Evolutionary conservation across 2,888 invertebrate species (phyloP), one percentile per base, ranked within the genome.

Genomic region (Lycaena phlaeas): DNA sequence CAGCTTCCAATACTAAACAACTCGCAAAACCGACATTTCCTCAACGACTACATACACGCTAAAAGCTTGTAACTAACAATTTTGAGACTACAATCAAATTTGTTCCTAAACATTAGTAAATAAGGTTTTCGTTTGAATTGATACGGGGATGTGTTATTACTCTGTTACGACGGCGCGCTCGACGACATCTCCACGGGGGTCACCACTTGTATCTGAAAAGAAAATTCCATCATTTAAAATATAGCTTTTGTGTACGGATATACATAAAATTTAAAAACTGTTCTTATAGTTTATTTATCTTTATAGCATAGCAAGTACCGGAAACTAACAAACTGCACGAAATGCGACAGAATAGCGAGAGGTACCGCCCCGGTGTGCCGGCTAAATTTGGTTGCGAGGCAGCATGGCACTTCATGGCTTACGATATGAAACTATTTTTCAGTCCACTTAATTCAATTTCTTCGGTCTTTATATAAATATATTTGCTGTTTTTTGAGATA

Each of bases 51-150:
- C 39, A 57, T 57, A 67, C 53, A 48, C 48, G 49, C 43, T 38
- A 79, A 81, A 81, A 82, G 81, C 82, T 74, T 71, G 71, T 77
- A 75, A 68, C 68, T 69, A 72, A 68, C 64, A 64, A 63, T 66
- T 62, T 73, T 68, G 72, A 72, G 67, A 72, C 73, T 74, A 71
- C 61, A 67, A 70, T 65, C 65, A 63, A 78, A 75, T 81, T 82
- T 81, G 82, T 78, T 84, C 78, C 77, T 82, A 79, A n/a, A 62
- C 49, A 63, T 57, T 59, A 68, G 57, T 66, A 73, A 61, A 70
- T 62, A 69, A 50, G 57, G 61, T 65, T 65, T 61, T n/a, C n/a
- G 68, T 55, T 68, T 67, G 63, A 69, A 63, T 70, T 68, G 67
- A 56, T 46, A 56, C 42, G 48, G 61, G 47, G 59, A n/a, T n/a